Conservation (phyloP, 2,113 vertebrate genomes). For the Thamnaconus septentrionalis region DNA sequence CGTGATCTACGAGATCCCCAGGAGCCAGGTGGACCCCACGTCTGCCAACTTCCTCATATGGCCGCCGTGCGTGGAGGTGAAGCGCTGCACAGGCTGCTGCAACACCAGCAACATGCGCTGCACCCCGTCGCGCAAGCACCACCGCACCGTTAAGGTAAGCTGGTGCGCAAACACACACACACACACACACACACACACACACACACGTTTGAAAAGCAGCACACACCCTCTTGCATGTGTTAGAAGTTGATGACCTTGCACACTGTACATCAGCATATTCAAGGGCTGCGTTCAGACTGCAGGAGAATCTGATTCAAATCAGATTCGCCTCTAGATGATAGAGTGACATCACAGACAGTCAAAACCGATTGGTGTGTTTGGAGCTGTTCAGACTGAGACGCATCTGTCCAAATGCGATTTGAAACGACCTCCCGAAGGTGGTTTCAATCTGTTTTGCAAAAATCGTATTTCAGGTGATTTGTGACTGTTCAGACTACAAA, state of each 20-base stretch:
- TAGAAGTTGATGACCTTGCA: constrained; percentile 16
- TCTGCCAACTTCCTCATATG: constrained; percentile 98
- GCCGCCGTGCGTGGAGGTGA: constrained; percentile 98
- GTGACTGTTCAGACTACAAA: too few species aligned
- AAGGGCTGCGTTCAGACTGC: too few species aligned
- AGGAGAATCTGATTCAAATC: too few species aligned
- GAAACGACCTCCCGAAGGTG: too few species aligned
- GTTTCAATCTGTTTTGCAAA: too few species aligned
- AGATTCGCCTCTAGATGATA: too few species aligned
- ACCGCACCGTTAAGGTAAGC: constrained; percentile 94
- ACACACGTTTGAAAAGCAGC: constrained; percentile 6
- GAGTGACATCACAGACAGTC: too few species aligned
- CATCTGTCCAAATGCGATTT: too few species aligned
- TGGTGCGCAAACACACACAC: background rate
- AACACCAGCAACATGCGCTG: constrained; percentile 95
- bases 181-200: constrained; percentile 9
- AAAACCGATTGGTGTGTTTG: too few species aligned
- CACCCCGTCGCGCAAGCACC: constrained; percentile 89
- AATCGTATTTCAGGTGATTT: too few species aligned
- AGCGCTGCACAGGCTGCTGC: constrained; percentile 95
- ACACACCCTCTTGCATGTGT: constrained; percentile 6
- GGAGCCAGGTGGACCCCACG: constrained; percentile 97
- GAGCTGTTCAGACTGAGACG: too few species aligned
- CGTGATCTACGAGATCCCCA: constrained; percentile 98
- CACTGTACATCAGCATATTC: too few species aligned